These are phyloP conservation scores for Danio kyathit DNA, from an alignment of 2,797 vertebrate genomes.

Conservation along the genomic window DNA sequence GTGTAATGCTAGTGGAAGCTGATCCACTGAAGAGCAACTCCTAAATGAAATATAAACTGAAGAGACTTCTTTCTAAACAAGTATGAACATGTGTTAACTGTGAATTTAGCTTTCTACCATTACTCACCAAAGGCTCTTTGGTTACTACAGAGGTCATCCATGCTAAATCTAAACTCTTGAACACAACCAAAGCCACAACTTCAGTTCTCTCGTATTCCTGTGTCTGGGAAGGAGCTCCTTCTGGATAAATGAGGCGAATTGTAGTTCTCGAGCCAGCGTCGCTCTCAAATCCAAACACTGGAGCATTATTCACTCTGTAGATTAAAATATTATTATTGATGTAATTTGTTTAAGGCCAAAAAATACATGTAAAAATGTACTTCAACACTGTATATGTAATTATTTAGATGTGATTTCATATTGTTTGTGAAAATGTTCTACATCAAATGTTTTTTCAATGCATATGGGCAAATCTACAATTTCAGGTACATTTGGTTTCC, in stretches of 20 bases:
- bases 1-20: too few species aligned
- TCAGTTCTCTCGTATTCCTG: constrained; percentile 75
- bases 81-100: too few species aligned
- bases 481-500: too few species aligned
- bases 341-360: neutral
- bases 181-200: constrained; percentile 78
- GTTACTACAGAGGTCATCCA: constrained; percentile 81
- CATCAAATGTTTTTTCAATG: too few species aligned
- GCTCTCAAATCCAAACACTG: constrained; percentile 77
- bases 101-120: neutral
- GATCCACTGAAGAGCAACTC: too few species aligned
- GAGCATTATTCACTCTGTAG: constrained; percentile 81
- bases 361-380: neutral
- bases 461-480: too few species aligned
- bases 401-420: too few species aligned
- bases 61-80: too few species aligned
- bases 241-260: constrained; percentile 82
- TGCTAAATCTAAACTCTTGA: constrained; percentile 81
- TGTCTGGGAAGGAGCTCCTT: constrained; percentile 75
- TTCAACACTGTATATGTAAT: too few species aligned
- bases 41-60: too few species aligned
- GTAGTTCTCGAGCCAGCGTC: constrained; percentile 82
- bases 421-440: too few species aligned
- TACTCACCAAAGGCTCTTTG: constrained; percentile 78
- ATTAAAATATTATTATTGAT: neutral